These are phyloP conservation scores for Maconellicoccus hirsutus DNA, from an alignment of 1,140 invertebrate genomes.

Conservation along the genomic window DNA sequence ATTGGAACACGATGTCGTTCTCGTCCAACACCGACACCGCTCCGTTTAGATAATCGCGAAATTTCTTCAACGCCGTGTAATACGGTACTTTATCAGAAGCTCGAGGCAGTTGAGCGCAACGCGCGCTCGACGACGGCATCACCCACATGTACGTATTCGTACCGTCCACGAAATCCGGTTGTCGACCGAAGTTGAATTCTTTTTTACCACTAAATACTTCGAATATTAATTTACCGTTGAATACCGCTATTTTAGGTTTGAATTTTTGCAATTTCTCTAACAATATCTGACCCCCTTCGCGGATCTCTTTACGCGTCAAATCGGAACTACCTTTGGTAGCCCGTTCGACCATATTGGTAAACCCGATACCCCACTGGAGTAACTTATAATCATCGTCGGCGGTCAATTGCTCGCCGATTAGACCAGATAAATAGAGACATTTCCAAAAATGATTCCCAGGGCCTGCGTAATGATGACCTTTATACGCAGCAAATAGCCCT, in stretches of 20 bases:
- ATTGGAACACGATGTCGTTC: conserved; percentile 80
- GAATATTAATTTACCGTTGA: conserved; percentile 96
- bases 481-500: conserved; percentile 89
- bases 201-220: conserved; percentile 95
- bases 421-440: conserved; percentile 85
- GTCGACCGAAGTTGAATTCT: conserved; percentile 91
- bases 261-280: conserved; percentile 84
- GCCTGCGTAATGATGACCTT: conserved; percentile 95
- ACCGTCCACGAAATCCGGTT: conserved; percentile 81
- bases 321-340: conserved; percentile 93
- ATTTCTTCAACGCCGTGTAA: conserved; percentile 87
- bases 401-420: conserved; percentile 88
- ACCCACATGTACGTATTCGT: conserved; percentile 95
- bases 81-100: conserved; percentile 95
- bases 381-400: conserved; percentile 92
- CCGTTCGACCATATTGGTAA: conserved; percentile 92
- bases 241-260: conserved; percentile 92
- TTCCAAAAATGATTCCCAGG: conserved; percentile 97
- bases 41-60: conserved; percentile 88
- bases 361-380: conserved; percentile 86
- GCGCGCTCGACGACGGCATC: conserved; percentile 93
- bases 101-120: conserved; percentile 87
- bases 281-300: conserved; percentile 81
- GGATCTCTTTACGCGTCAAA: conserved; percentile 90
- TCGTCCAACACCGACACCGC: conserved; percentile 76